These are phyloP conservation scores for Eciton burchellii DNA, from an alignment of 1,140 invertebrate species.

Conservation along the genomic window DNA sequence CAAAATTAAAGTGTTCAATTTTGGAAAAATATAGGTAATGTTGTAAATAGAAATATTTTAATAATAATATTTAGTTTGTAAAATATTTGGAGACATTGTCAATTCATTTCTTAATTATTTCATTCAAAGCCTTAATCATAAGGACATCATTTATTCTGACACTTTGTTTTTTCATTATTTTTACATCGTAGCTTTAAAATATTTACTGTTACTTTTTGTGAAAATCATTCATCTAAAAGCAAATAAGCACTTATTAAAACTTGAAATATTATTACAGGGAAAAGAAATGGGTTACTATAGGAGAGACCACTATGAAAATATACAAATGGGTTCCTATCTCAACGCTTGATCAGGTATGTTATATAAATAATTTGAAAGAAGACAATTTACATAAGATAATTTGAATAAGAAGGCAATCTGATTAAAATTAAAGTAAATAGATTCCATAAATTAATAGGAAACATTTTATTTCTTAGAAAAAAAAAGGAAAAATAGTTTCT, in stretches of 20 bases:
- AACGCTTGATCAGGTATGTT: slow-evolving; percentile 88
- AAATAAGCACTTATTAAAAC: neutral
- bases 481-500: slow-evolving; percentile 88
- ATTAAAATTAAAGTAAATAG: slow-evolving; percentile 15
- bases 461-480: slow-evolving; percentile 84
- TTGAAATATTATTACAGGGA: slow-evolving; percentile 89
- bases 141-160: neutral
- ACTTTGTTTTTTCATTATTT: neutral
- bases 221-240: neutral
- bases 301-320: slow-evolving; percentile 99
- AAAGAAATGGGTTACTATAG: slow-evolving; percentile 99
- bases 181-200: neutral
- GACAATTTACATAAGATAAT: neutral
- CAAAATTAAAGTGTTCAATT: neutral
- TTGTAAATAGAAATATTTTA: neutral
- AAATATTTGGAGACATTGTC: neutral
- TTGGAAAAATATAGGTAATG: neutral
- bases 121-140: neutral
- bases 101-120: neutral
- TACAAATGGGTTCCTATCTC: slow-evolving; percentile 99
- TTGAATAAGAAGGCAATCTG: neutral
- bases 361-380: neutral
- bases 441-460: slow-evolving; percentile 61
- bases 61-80: neutral
- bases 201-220: neutral